phyloP scores from a whole-genome alignment of 2,888 invertebrate genomes.

The Eupithecia exiguata region DNA sequence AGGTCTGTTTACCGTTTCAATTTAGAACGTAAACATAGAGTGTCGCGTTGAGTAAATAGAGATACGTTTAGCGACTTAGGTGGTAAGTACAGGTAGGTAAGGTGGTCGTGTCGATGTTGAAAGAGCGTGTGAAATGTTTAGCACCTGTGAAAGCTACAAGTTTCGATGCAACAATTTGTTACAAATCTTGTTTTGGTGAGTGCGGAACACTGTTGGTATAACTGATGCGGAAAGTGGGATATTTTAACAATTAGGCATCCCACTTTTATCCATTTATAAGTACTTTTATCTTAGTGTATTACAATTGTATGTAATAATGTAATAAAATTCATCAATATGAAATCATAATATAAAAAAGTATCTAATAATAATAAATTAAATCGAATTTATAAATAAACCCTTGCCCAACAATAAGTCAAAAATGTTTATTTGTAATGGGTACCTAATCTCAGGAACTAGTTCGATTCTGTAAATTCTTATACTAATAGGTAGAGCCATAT shows the following conservation, averaged over 20 bases:
- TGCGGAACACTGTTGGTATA: not conserved
- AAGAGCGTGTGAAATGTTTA: constrained; percentile 44
- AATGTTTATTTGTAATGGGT: no score
- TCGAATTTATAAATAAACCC: no score
- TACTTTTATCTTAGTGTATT: no score
- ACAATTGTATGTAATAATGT: no score
- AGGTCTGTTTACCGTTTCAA: constrained; percentile 63
- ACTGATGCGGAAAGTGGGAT: no score
- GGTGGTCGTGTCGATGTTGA: constrained; percentile 50
- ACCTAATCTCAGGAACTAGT: no score
- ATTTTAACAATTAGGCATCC: no score
- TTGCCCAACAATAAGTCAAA: no score
- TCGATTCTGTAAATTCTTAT: not conserved
- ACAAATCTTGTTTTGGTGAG: constrained; percentile 14
- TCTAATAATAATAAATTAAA: no score
- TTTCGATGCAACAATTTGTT: constrained; percentile 26
- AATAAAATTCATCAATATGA: no score
- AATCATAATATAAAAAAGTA: no score
- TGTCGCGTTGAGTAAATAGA: constrained; percentile 60
- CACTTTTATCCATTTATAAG: no score
- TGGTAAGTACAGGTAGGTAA: constrained; percentile 48
- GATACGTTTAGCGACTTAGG: constrained; percentile 64
- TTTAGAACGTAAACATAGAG: constrained; percentile 62
- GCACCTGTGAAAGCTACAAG: constrained; percentile 43
- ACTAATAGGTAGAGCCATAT: not conserved